Conservation (phyloP, 2,888 invertebrate species). For the Tipula unca region DNA sequence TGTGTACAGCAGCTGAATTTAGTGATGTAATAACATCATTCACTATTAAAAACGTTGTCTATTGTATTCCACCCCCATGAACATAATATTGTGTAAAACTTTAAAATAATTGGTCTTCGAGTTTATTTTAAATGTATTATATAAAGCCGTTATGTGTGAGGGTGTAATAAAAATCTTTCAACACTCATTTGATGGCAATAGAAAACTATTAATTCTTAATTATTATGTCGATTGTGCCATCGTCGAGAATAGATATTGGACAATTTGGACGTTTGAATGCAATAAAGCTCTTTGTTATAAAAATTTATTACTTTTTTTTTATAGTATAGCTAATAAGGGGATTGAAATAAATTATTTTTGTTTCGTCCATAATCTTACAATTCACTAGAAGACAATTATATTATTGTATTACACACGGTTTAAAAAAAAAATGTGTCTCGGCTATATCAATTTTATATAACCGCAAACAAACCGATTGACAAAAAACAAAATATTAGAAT, state of each 20-base stretch:
- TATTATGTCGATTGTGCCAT: not conserved
- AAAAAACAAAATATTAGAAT: too few species aligned
- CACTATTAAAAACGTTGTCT: not conserved
- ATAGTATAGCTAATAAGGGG: too few species aligned
- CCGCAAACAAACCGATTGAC: too few species aligned
- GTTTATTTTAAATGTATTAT: not conserved
- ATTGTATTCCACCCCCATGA: not conserved
- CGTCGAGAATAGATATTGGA: not conserved
- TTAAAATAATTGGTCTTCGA: not conserved
- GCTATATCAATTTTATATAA: too few species aligned
- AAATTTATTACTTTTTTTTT: too few species aligned
- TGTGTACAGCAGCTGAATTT: not conserved
- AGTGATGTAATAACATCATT: not conserved
- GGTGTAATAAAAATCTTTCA: not conserved
- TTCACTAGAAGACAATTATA: too few species aligned
- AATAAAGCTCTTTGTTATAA: not conserved
- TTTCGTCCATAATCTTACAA: too few species aligned
- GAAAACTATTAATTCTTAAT: not conserved
- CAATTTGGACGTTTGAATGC: not conserved
- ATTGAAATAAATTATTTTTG: too few species aligned
- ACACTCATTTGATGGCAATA: not conserved
- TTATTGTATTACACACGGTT: too few species aligned
- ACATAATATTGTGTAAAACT: not conserved
- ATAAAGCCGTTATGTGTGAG: not conserved
- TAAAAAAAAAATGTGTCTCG: too few species aligned